phyloP scores from a whole-genome alignment of 2,888 invertebrate genomes.

The Hecatera dysodea region DNA sequence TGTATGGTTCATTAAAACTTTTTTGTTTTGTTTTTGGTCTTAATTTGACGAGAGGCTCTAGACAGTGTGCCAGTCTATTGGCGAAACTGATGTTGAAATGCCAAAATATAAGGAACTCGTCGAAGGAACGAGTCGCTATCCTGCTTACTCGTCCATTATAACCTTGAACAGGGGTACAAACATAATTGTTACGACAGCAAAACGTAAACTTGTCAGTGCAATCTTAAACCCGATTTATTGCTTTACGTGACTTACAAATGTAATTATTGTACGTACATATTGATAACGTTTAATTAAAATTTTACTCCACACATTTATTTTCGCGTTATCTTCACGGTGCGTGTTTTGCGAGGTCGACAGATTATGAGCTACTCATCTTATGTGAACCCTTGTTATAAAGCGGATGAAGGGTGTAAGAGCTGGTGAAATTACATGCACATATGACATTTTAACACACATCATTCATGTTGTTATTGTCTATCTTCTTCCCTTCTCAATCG shows the following conservation, averaged over 20 bases:
- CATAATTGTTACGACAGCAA: neutral
- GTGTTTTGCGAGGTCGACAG: slow-evolving; percentile 25
- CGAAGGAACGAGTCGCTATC: neutral
- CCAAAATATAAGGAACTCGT: no score
- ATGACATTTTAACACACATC: neutral
- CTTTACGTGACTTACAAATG: slow-evolving; percentile 48
- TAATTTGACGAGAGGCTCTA: no score
- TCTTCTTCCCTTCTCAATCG: neutral
- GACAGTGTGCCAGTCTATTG: no score
- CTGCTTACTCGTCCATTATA: neutral
- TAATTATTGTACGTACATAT: slow-evolving; percentile 53
- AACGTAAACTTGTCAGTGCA: slow-evolving; percentile 26
- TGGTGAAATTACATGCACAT: neutral
- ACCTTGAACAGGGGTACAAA: slow-evolving; percentile 10
- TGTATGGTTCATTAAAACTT: no score
- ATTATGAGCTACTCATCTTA: slow-evolving; percentile 6
- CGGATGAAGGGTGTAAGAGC: neutral
- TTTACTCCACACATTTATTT: slow-evolving; percentile 28
- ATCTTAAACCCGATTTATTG: slow-evolving; percentile 26
- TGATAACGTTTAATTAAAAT: slow-evolving; percentile 61
- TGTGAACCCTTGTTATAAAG: neutral
- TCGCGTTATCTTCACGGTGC: slow-evolving; percentile 42
- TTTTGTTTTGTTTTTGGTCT: no score
- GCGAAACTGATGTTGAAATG: no score
- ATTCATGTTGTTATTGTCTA: neutral